phyloP scores from a whole-genome alignment of 2,797 vertebrate genomes.

The Urosaurus nigricauda region DNA sequence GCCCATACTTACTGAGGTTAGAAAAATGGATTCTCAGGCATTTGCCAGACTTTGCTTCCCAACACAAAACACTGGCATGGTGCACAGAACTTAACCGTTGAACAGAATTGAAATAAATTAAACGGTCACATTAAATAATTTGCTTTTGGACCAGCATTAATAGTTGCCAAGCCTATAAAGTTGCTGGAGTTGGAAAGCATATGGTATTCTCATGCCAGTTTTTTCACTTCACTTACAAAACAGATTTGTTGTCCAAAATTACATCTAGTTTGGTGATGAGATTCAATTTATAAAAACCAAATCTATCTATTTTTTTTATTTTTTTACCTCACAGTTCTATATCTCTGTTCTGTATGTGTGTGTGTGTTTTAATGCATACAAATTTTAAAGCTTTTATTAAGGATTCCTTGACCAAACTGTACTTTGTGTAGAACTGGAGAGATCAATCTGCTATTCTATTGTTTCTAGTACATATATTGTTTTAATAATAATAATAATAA shows the following conservation, averaged over 20 bases:
- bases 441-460: slow-evolving; percentile 61
- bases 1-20: neutral
- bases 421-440: neutral
- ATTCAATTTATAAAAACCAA: slow-evolving; percentile 41
- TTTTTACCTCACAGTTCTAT: slow-evolving; percentile 45
- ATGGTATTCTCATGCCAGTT: slow-evolving; percentile 9
- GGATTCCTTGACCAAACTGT: neutral
- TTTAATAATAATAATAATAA: too few species aligned
- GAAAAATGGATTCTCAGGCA: slow-evolving; percentile 7
- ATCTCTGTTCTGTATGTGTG: slow-evolving; percentile 22
- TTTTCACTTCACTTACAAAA: slow-evolving; percentile 35
- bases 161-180: slow-evolving; percentile 26
- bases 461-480: slow-evolving; percentile 55
- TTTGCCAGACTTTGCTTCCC: neutral
- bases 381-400: neutral
- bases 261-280: slow-evolving; percentile 47
- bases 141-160: slow-evolving; percentile 14
- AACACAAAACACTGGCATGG: neutral
- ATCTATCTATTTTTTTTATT: slow-evolving; percentile 40
- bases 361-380: slow-evolving; percentile 47
- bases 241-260: slow-evolving; percentile 50
- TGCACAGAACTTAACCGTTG: neutral
- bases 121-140: neutral
- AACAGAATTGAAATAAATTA: neutral
- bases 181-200: slow-evolving; percentile 45